phyloP scores from a whole-genome alignment of 2,797 vertebrate genomes.

The Aphelocoma californica region DNA sequence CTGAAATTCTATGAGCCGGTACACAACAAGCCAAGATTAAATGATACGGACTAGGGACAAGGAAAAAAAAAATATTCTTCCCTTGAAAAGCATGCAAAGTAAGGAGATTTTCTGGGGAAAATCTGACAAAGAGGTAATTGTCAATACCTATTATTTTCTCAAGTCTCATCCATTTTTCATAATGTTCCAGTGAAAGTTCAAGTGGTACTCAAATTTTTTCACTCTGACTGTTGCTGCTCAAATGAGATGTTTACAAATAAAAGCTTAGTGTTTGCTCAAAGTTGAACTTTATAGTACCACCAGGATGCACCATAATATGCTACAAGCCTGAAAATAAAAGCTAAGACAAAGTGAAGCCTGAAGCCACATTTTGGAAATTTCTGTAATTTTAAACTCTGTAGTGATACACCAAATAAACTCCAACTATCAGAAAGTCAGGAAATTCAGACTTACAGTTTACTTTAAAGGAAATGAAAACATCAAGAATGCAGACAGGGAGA shows the following conservation, averaged over 20 bases:
- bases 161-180: constrained; percentile 26
- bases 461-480: constrained; percentile 22
- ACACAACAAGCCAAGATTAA: constrained; percentile 45
- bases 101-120: constrained; percentile 13
- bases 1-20: not conserved
- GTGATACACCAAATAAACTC: not conserved
- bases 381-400: not conserved
- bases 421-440: not conserved
- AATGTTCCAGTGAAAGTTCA: constrained; percentile 20
- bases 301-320: not conserved
- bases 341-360: not conserved
- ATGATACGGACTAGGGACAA: not conserved
- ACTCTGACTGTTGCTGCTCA: not conserved
- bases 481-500: not conserved
- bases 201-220: constrained; percentile 2
- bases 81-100: not conserved
- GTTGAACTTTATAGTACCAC: not conserved
- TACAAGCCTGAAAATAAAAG: not conserved
- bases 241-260: constrained; percentile 35
- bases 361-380: not conserved
- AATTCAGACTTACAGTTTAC: not conserved
- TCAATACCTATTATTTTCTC: constrained; percentile 12
- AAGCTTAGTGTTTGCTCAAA: not conserved
- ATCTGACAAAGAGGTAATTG: constrained; percentile 6
- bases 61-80: not conserved